phyloP scores from a whole-genome alignment of 2,113 vertebrate genomes.

The Neofelis nebulosa region DNA sequence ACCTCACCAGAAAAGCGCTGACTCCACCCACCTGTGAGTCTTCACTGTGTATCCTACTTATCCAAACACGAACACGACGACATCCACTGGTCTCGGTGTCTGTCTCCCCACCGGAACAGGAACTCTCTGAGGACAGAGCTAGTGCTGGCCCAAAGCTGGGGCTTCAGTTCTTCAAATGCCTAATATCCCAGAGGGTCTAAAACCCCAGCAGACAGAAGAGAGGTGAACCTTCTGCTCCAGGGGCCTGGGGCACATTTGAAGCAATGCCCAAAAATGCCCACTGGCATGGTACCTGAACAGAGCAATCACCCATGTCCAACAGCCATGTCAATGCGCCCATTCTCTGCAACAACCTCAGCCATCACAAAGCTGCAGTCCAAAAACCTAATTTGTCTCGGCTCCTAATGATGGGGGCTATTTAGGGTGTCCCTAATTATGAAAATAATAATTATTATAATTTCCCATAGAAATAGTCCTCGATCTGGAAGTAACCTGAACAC shows the following conservation, averaged over 20 bases:
- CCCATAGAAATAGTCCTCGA: not conserved
- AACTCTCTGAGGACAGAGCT: not conserved
- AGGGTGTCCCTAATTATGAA: slow-evolving; percentile 34
- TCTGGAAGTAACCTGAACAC: not conserved
- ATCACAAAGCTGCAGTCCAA: not conserved
- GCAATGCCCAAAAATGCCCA: not conserved
- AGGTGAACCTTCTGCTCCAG: not conserved
- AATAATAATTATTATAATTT: slow-evolving; percentile 37
- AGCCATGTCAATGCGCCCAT: accelerated
- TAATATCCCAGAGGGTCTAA: not conserved
- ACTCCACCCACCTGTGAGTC: not conserved
- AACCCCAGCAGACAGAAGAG: not conserved
- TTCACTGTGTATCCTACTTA: not conserved
- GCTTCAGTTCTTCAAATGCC: not conserved
- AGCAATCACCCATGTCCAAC: not conserved
- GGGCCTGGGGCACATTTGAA: not conserved
- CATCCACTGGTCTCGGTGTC: not conserved
- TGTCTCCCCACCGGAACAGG: not conserved
- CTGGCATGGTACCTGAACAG: not conserved
- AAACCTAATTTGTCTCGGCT: slow-evolving; percentile 32
- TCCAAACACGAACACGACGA: accelerated
- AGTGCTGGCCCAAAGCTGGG: not conserved
- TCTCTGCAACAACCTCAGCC: not conserved
- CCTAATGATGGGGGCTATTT: not conserved
- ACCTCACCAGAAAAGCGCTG: not conserved